Percentiles rank a stretch among this genome's conserved stretches.
These are phyloP conservation scores for Chrysaora quinquecirrha DNA, from an alignment of 30 jellyfish, hydroid and myxozoan genomes.

Conservation along the genomic window DNA sequence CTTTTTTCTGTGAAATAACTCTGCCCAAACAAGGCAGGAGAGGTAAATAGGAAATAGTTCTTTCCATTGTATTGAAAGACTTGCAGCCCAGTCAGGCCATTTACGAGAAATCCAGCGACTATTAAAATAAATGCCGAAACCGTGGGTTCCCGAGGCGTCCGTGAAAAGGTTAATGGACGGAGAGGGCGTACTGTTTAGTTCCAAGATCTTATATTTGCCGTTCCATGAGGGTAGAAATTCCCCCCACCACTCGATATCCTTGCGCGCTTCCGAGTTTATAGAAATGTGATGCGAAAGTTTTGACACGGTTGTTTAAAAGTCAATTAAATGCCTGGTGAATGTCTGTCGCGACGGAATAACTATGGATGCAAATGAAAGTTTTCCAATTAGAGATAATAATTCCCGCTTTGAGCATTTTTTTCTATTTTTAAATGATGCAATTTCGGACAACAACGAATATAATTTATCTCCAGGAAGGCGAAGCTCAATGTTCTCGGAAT, in stretches of 20 bases:
- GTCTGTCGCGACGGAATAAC: background rate
- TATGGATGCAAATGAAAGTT: conserved; percentile 9
- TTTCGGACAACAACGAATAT: background rate
- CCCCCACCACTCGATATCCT: conserved; percentile 4
- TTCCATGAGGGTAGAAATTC: conserved; percentile 9
- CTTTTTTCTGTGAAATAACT: no score
- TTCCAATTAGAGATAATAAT: conserved; percentile 4
- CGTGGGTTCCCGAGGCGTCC: background rate
- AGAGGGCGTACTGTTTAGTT: background rate
- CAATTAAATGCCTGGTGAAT: background rate
- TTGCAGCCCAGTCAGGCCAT: no score
- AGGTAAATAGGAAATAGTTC: no score
- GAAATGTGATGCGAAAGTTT: background rate
- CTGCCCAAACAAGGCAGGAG: no score
- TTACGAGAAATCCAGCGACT: background rate
- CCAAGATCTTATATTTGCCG: background rate
- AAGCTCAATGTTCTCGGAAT: background rate
- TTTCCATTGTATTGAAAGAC: no score
- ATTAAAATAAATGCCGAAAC: background rate
- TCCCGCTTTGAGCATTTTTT: background rate
- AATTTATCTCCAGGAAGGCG: background rate
- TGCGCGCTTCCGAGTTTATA: background rate
- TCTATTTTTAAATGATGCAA: background rate
- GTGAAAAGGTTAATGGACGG: background rate
- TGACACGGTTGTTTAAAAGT: background rate